Conservation (phyloP, 2,797 vertebrate genomes). For the Iguana delicatissima region DNA sequence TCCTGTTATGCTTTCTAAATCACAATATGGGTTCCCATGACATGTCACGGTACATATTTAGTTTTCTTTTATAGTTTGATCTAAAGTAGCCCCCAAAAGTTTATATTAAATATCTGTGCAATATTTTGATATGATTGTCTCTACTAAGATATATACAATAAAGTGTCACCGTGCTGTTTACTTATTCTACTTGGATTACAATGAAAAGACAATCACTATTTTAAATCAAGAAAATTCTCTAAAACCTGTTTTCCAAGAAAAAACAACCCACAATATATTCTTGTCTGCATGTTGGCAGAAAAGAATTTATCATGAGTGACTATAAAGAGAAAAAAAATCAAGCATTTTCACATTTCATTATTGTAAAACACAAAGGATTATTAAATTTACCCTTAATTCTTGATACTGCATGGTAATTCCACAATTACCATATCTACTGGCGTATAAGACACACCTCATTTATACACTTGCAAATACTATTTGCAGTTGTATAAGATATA, state of each 20-base stretch:
- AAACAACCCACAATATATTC: constrained; percentile 13
- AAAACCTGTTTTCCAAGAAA: constrained; percentile 62
- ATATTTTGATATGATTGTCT: not conserved
- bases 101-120: too few species aligned
- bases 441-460: too few species aligned
- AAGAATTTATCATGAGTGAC: constrained; percentile 35
- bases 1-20: not conserved
- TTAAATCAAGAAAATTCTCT: constrained; percentile 60
- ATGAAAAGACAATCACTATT: constrained; percentile 29
- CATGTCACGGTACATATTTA: too few species aligned
- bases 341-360: too few species aligned
- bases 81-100: not conserved
- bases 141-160: not conserved
- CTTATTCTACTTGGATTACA: constrained; percentile 1
- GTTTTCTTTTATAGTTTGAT: not conserved
- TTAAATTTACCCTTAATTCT: too few species aligned
- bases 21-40: not conserved
- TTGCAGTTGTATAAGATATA: too few species aligned
- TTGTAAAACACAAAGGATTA: too few species aligned
- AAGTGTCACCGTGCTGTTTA: not conserved
- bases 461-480: too few species aligned
- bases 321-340: not conserved
- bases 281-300: constrained; percentile 64
- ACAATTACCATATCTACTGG: too few species aligned
- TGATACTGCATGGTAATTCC: too few species aligned